Evolutionary conservation across 2,797 vertebrate genomes (phyloP).

Genomic region (Clarias pachynema): DNA sequence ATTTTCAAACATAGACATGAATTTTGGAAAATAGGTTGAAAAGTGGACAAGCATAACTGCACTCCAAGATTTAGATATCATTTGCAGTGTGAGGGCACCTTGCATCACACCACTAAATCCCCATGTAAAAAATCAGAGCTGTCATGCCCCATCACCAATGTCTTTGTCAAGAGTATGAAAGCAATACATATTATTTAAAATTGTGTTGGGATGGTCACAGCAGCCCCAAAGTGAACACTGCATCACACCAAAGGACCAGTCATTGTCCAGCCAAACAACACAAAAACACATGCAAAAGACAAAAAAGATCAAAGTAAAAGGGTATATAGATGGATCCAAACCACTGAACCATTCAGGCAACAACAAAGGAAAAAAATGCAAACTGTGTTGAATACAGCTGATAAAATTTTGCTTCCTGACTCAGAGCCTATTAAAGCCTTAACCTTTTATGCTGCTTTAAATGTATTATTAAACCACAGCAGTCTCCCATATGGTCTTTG

Average conservation of each 20-base stretch:
- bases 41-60: slow-evolving; percentile 39
- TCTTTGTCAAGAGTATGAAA: slow-evolving; percentile 60
- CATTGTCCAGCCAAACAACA: slow-evolving; percentile 45
- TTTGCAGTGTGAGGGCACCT: slow-evolving; percentile 75
- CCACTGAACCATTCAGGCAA: not conserved
- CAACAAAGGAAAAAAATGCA: not conserved
- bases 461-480: not conserved
- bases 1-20: slow-evolving; percentile 27
- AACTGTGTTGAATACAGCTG: not conserved
- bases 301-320: slow-evolving; percentile 36
- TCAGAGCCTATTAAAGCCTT: not conserved
- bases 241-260: slow-evolving; percentile 66
- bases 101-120: slow-evolving; percentile 91
- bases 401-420: not conserved
- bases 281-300: slow-evolving; percentile 52
- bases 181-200: slow-evolving; percentile 29
- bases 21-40: slow-evolving; percentile 24
- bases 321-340: not conserved
- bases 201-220: slow-evolving; percentile 68
- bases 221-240: slow-evolving; percentile 69
- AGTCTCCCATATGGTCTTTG: not conserved
- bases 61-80: slow-evolving; percentile 38
- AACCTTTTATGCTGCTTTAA: not conserved
- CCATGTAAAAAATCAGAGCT: slow-evolving; percentile 81
- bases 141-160: slow-evolving; percentile 71